Evolutionary conservation across 2,888 invertebrate species (phyloP), one percentile per base, ranked within the genome.

Genomic region (Alviniconcha strummeri): DNA sequence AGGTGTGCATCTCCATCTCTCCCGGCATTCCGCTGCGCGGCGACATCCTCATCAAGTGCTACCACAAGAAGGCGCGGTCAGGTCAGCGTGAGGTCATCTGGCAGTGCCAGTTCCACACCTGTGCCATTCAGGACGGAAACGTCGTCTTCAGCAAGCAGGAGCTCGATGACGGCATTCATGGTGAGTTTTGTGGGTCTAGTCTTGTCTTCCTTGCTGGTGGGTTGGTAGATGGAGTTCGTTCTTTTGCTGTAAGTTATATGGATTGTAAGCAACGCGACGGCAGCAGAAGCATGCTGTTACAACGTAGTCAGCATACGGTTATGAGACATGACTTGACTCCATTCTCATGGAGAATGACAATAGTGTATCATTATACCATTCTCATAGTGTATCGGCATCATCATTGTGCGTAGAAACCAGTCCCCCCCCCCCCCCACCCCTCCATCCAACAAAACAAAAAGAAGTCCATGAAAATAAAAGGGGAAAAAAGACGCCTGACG

Each of bases 51-150:
- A 96, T 98, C 91, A 97, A 98, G 94, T 98, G 98, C 93, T 98
- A 97, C 95, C 96, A 97, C 90, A 95, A 97, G 91, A 94, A 89
- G 86, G 87, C 88, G 52, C 88, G 90, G 36, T 88, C 91, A 1
- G 90, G 90, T 36, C 89, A 89, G 81, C 94, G 95, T 74, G 96
- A 96, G 90, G 95, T 96, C n/a, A 95, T 97, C 89, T 97, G 97
- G 95, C 96, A 96, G 80, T 96, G 96, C 93, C 97, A 98, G 96
- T 98, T 98, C 95, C 98, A 98, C 95, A 98, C 98, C 6, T 98
- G 98, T 94, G 97, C 98, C 82, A 96, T 98, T 88, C 90, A 97
- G 78, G 96, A 97, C 93, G 96, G 97, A 94, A 96, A 96, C 86
- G 95, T 98, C 83, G 96, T 96, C 90, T 97, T 98, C 95, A 96